These are phyloP conservation scores for Aplodontia rufa DNA, from an alignment of 2,113 vertebrate genomes.

Conservation along the genomic window DNA sequence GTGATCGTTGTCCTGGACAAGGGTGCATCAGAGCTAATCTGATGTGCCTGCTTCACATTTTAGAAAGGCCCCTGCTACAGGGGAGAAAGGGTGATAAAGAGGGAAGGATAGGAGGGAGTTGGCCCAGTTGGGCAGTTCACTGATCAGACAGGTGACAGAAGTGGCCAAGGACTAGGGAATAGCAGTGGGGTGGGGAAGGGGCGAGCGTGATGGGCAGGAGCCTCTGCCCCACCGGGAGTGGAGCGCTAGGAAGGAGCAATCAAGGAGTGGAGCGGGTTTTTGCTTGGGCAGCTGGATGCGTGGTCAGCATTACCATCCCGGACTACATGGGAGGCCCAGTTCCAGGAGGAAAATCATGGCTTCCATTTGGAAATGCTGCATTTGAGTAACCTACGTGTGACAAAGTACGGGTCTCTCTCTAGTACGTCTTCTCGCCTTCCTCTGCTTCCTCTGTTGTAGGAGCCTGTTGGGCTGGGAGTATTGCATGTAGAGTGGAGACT, in stretches of 20 bases:
- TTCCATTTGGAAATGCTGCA: background rate
- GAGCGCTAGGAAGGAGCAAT: background rate
- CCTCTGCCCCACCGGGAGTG: fast-evolving
- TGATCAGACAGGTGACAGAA: background rate
- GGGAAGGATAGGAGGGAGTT: too few relatives aligned
- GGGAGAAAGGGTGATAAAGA: background rate
- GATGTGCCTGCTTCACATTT: background rate
- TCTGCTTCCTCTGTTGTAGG: background rate
- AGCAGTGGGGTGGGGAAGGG: background rate
- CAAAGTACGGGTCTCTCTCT: background rate
- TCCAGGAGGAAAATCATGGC: background rate
- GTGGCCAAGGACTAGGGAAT: fast-evolving
- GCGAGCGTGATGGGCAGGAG: background rate
- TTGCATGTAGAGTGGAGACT: background rate
- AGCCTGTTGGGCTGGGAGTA: background rate
- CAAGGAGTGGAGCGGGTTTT: background rate
- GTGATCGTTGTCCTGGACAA: fast-evolving
- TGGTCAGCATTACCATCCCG: too few relatives aligned
- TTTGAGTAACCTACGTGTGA: background rate
- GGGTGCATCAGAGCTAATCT: background rate
- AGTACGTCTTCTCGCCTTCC: background rate
- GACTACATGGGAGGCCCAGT: fast-evolving
- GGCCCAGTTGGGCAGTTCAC: background rate
- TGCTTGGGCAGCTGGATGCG: background rate
- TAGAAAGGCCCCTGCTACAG: background rate